These are phyloP conservation scores for Leptopilina clavipes DNA, from an alignment of 1,140 invertebrate species.

Conservation along the genomic window DNA sequence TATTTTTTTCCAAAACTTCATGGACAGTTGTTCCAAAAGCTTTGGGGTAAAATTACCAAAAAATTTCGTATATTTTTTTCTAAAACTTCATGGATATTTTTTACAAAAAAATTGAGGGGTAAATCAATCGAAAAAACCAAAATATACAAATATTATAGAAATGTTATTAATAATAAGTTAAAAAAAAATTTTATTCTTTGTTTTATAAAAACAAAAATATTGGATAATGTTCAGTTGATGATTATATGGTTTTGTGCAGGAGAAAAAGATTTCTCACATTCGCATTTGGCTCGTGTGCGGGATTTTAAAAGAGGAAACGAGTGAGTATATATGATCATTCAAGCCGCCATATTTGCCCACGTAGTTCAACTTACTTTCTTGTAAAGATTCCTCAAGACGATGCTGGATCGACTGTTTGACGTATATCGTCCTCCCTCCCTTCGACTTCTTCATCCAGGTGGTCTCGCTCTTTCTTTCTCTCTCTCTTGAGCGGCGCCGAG, in stretches of 20 bases:
- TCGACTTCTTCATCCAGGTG: constrained; percentile 55
- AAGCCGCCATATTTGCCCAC: constrained; percentile 71
- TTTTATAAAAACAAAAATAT: too few species aligned
- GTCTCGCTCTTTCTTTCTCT: constrained; percentile 32
- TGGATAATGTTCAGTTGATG: too few species aligned
- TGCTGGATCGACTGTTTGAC: constrained; percentile 67
- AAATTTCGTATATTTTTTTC: too few species aligned
- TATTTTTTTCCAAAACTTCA: too few species aligned
- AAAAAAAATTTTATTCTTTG: too few species aligned
- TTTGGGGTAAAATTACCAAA: too few species aligned
- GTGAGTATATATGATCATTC: constrained; percentile 68
- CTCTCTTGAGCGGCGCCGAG: constrained; percentile 61
- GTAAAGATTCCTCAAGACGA: constrained; percentile 68
- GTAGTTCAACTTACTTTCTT: constrained; percentile 68
- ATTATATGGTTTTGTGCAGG: neutral
- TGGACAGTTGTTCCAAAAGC: too few species aligned
- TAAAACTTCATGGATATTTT: too few species aligned
- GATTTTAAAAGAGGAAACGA: constrained; percentile 68
- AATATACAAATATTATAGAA: too few species aligned
- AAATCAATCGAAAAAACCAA: too few species aligned
- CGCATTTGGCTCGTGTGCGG: constrained; percentile 42
- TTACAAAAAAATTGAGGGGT: too few species aligned
- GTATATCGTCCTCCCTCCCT: constrained; percentile 58
- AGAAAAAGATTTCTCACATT: constrained; percentile 47
- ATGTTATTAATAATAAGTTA: too few species aligned